Evolutionary conservation across 2,113 vertebrate genomes (phyloP).

Genomic region (Dipodomys stephensi): DNA sequence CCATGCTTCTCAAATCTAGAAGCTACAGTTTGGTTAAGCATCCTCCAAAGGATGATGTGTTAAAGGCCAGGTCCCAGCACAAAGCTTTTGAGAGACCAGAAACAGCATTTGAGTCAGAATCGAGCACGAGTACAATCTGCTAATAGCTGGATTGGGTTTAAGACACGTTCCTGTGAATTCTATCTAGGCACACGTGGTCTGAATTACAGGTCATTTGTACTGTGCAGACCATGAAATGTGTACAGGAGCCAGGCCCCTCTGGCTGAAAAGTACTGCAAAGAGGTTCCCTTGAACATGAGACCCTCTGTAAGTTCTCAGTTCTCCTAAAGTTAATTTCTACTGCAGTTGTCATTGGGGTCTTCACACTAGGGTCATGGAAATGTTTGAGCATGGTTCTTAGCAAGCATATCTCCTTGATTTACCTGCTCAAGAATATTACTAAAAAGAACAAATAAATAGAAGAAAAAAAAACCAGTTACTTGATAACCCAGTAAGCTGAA

Average conservation of each 20-base stretch:
- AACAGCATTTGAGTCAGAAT: not conserved
- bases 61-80: not conserved
- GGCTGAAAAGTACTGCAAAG: conserved; percentile 13
- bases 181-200: not conserved
- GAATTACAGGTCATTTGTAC: not conserved
- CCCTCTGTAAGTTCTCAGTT: not conserved
- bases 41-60: not conserved
- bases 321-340: conserved; percentile 69
- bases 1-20: not conserved
- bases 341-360: conserved; percentile 2
- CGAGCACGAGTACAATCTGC: rapidly evolving
- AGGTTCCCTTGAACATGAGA: conserved; percentile 6
- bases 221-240: not conserved
- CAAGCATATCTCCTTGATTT: not conserved
- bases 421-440: not conserved
- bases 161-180: conserved; percentile 17
- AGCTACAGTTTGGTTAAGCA: not conserved
- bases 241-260: not conserved
- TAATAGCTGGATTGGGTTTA: not conserved
- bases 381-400: not conserved
- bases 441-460: not conserved
- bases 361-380: not conserved
- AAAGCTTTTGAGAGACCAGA: not conserved
- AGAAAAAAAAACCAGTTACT: not conserved
- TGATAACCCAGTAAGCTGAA: conserved; percentile 17